Percentiles rank a stretch among this genome's conserved stretches.
Conservation (phyloP, 1,140 invertebrate genomes). For the Potamilus streckersoni region DNA sequence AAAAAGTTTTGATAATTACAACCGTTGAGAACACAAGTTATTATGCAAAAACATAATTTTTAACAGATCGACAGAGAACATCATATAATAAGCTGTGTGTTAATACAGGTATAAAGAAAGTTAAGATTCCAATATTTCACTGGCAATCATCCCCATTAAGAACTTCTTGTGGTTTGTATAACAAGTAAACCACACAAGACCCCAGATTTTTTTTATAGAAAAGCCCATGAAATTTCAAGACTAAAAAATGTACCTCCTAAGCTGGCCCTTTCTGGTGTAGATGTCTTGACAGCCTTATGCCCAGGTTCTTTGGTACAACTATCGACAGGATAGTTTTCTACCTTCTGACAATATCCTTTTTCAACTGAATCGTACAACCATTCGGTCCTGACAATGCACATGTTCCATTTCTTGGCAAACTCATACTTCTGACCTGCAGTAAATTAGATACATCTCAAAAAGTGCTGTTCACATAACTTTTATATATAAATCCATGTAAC, state of each 20-base stretch:
- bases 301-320: neutral
- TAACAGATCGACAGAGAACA: too few relatives aligned
- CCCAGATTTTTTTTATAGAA: neutral
- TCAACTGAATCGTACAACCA: slow-evolving; percentile 85
- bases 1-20: too few relatives aligned
- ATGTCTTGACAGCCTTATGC: slow-evolving; percentile 45
- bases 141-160: neutral
- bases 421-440: slow-evolving; percentile 76
- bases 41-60: too few relatives aligned
- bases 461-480: neutral
- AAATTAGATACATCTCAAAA: slow-evolving; percentile 4
- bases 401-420: slow-evolving; percentile 80
- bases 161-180: neutral
- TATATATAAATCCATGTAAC: neutral
- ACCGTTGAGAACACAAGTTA: too few relatives aligned
- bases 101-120: too few relatives aligned
- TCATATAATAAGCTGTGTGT: too few relatives aligned
- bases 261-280: slow-evolving; percentile 53
- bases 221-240: too few relatives aligned
- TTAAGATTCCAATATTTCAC: too few relatives aligned
- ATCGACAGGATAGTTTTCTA: slow-evolving; percentile 75
- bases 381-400: slow-evolving; percentile 77
- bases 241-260: slow-evolving; percentile 2
- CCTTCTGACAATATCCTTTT: slow-evolving; percentile 79
- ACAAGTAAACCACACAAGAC: neutral